phyloP scores from a whole-genome alignment of 2,113 vertebrate genomes.

The Holacanthus passer region DNA sequence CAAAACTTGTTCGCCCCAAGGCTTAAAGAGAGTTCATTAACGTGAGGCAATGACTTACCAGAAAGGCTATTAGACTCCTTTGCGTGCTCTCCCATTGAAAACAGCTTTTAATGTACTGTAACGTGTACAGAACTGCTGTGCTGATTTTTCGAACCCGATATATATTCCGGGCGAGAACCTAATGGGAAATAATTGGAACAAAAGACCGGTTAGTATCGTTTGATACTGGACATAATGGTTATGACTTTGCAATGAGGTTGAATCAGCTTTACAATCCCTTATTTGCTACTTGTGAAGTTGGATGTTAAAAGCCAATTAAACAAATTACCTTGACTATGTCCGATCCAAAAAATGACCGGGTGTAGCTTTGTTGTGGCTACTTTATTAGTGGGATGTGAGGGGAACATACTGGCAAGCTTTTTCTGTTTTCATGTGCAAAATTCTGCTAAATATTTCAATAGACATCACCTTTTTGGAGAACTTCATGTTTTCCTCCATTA shows the following conservation, averaged over 20 bases:
- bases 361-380: constrained; percentile 40
- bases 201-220: constrained; percentile 73
- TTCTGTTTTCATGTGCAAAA: constrained; percentile 42
- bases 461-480: constrained; percentile 92
- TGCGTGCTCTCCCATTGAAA: constrained; percentile 96
- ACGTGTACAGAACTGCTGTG: constrained; percentile 92
- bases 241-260: constrained; percentile 69
- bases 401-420: constrained; percentile 14
- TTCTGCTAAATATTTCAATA: constrained; percentile 11
- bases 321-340: constrained; percentile 54
- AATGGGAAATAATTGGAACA: constrained; percentile 76
- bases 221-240: constrained; percentile 75
- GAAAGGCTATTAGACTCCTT: constrained; percentile 92
- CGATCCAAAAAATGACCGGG: constrained; percentile 33
- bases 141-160: constrained; percentile 95
- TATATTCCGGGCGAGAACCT: constrained; percentile 96
- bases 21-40: constrained; percentile 79
- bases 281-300: constrained; percentile 47
- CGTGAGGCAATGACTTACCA: constrained; percentile 89
- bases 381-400: constrained; percentile 29
- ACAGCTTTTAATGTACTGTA: constrained; percentile 97
- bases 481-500: constrained; percentile 90
- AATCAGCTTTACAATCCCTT: constrained; percentile 67
- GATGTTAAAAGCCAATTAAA: constrained; percentile 69
- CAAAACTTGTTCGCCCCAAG: constrained; percentile 74